Base-by-base conservation (phyloP, 2,113 vertebrate species). In the Pandion haliaetus region DNA sequence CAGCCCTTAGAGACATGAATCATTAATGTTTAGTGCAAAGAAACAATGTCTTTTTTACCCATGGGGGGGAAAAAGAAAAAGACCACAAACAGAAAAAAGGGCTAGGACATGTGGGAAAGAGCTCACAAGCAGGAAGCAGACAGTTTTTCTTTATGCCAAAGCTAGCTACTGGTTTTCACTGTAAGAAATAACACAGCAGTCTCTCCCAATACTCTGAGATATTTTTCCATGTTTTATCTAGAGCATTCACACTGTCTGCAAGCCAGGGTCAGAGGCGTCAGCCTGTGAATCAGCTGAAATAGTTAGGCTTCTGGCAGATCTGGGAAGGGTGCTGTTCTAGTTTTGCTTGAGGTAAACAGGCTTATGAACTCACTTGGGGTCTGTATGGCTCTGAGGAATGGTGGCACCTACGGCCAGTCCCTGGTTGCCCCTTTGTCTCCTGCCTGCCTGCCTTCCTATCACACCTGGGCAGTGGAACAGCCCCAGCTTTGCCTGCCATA, bases 1-100 rank as follows among this genome's bases (percentile, higher is more conserved):
- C 74, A 83, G 78, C 74, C 91, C 47, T 86, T 88, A 85, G 84
- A 94, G 70, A 91, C 70, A 73, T 97, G 91, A 97, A 95, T 96
- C 93, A 95, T 96, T 94, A 94, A 96, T 66, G 42, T 93, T 93
- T 58, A 88, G 38, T 63, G 67, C 26, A 69, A 93, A 71, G 59
- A 83, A 95, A 81, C 86, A 67, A 62, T 26, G 74, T 81, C 54
- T 21, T 72, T 93, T 90, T 77, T 78, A 83, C 55, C 26, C 66
- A 57, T 9, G 31, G 28, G 5, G 34, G 31, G 5, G 8, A 4
- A 13, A 45, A 59, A 59, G 36, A 12, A 73, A 90, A 79, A 62
- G 36, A 42, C 81, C 65, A 82, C 9, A 66, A 69, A 52, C 61
- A 6, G 29, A 9, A 82, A 50, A 86, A 76, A 42, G 6, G 10